phyloP scores from a whole-genome alignment of 2,113 vertebrate species.

The Eurystomus gularis region DNA sequence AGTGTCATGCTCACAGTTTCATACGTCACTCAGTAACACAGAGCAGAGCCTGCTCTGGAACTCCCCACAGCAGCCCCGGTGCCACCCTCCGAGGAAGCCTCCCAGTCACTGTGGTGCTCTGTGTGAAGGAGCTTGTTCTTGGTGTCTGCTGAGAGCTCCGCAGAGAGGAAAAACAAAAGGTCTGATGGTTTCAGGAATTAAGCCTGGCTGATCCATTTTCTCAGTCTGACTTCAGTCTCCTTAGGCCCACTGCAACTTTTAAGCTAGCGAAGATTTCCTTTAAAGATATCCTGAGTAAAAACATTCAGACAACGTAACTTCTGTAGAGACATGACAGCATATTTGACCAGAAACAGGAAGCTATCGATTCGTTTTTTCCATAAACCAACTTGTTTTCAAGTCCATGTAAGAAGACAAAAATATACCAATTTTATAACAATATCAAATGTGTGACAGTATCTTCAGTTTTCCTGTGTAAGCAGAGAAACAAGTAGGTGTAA shows the following conservation, averaged over 20 bases:
- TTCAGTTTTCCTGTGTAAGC: neutral
- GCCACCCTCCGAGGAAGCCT: neutral
- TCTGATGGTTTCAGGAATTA: neutral
- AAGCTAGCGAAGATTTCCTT: neutral
- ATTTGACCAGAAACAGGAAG: neutral
- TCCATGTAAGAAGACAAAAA: neutral
- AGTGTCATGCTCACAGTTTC: neutral
- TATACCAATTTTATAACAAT: neutral
- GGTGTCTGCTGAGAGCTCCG: neutral
- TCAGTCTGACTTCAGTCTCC: neutral
- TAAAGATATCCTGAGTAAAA: neutral
- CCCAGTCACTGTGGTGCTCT: neutral
- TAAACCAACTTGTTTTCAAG: neutral
- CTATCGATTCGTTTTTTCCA: rapidly evolving
- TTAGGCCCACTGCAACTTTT: neutral
- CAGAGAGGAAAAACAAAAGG: neutral
- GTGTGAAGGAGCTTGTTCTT: neutral
- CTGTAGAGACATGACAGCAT: neutral
- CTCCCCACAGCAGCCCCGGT: neutral
- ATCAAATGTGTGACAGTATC: neutral
- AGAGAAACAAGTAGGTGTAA: neutral
- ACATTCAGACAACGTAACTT: neutral
- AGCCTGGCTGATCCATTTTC: neutral
- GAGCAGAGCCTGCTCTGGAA: neutral
- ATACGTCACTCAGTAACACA: rapidly evolving